phyloP scores from a whole-genome alignment of 2,888 invertebrate species.

The Eristalinus sepulchralis region DNA sequence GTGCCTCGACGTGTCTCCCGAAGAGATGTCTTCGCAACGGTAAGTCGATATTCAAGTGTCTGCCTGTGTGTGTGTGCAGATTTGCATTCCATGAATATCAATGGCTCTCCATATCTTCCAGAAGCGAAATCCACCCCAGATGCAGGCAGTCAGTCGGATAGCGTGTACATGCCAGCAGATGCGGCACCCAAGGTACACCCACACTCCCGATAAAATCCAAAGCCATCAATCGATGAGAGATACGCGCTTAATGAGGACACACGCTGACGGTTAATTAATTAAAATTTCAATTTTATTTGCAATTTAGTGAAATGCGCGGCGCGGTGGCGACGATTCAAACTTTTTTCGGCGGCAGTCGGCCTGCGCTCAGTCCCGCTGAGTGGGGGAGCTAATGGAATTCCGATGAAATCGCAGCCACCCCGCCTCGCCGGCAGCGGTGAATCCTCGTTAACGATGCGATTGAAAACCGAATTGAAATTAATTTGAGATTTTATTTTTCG shows the following conservation, averaged over 20 bases:
- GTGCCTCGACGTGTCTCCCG: slow-evolving; percentile 71
- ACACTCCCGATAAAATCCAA: neutral
- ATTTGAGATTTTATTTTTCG: slow-evolving; percentile 31
- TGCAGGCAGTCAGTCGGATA: slow-evolving; percentile 36
- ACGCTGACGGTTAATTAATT: slow-evolving; percentile 54
- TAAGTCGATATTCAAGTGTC: slow-evolving; percentile 33
- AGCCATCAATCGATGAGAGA: slow-evolving; percentile 35
- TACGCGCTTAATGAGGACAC: slow-evolving; percentile 39
- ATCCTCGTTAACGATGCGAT: slow-evolving; percentile 49
- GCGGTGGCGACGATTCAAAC: neutral
- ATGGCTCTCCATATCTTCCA: slow-evolving; percentile 27
- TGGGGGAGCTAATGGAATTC: slow-evolving; percentile 45
- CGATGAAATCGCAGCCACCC: slow-evolving; percentile 29
- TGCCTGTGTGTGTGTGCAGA: slow-evolving; percentile 24
- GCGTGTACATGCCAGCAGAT: slow-evolving; percentile 52
- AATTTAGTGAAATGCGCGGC: slow-evolving; percentile 8
- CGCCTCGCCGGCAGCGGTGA: slow-evolving; percentile 8
- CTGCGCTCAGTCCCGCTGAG: neutral
- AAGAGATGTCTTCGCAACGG: slow-evolving; percentile 61
- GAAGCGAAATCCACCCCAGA: slow-evolving; percentile 30
- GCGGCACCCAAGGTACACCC: neutral
- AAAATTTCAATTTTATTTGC: slow-evolving; percentile 56
- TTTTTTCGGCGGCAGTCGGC: neutral
- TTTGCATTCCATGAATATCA: slow-evolving; percentile 57
- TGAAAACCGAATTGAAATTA: slow-evolving; percentile 40